These are phyloP conservation scores for Aepyceros melampus DNA, from an alignment of 2,113 vertebrate species.

Conservation along the genomic window DNA sequence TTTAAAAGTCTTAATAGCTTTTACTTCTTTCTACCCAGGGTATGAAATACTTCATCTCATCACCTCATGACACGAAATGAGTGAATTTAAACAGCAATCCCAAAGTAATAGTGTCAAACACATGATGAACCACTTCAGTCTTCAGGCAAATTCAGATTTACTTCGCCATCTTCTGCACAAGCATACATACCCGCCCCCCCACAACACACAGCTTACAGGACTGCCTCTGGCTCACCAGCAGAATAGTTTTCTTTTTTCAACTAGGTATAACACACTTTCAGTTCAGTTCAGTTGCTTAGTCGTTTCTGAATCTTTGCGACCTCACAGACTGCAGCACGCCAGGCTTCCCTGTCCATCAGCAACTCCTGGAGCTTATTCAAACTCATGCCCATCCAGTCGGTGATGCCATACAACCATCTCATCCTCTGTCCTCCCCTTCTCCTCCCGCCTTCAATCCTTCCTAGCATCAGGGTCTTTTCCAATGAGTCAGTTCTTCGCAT, in stretches of 20 bases:
- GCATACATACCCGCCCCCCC: background rate
- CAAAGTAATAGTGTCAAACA: constrained; percentile 12
- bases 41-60: background rate
- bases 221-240: background rate
- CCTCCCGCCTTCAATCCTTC: background rate
- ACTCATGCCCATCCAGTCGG: background rate
- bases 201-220: background rate
- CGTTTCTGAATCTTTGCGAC: background rate
- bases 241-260: background rate
- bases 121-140: background rate
- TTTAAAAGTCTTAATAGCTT: constrained; percentile 21
- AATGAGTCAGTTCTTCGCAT: background rate
- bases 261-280: background rate
- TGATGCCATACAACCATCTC: background rate
- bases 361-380: background rate
- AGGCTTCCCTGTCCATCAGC: background rate
- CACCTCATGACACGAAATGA: background rate
- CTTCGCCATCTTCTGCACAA: constrained; percentile 14
- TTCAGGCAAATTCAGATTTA: background rate
- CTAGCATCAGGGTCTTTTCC: background rate
- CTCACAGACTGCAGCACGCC: background rate
- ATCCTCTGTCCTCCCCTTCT: background rate
- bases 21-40: background rate
- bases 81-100: constrained; percentile 19
- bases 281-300: background rate